Base-by-base conservation (phyloP, 2,888 invertebrate species). In the Cetonia aurata region DNA sequence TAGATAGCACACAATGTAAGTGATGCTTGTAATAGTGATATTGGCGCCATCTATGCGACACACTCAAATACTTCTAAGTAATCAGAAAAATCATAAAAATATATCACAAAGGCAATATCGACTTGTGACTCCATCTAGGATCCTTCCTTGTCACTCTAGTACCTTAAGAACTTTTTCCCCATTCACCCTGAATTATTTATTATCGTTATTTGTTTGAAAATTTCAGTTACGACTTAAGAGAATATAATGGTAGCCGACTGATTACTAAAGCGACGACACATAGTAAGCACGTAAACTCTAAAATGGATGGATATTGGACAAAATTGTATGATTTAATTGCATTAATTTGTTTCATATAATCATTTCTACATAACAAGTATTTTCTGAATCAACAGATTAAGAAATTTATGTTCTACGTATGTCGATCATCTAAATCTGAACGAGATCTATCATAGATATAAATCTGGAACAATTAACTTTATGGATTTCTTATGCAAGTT, bases 171-270 rank as follows among this genome's bases (percentile, higher is more conserved):
- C 25, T 25, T 25, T 25, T 1, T 25, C 1, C 25, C 25, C 4
- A 25, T 25, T 25, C n/a, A n/a, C n/a, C n/a, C n/a, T n/a, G n/a
- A n/a, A n/a, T n/a, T n/a, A n/a, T n/a, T n/a, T n/a, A n/a, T n/a
- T n/a, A n/a, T n/a, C n/a, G n/a, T n/a, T n/a, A n/a, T n/a, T n/a
- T n/a, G n/a, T n/a, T n/a, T 6, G 8, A 1, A 25, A 25, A 13
- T 25, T 70, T 13, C 62, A 77, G 77, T 65, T 77, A 73, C 70
- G 72, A 75, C 71, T 70, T 77, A 62, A 62, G 75, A 60, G 73
- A 73, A 50, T 55, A 71, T 25, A 70, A 74, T 15, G 73, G 72
- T 3, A 44, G 44, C 10, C 70, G 53, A 48, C 70, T 75, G 42
- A 46, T 76, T 44, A 74, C 69, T 41, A 59, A 69, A 41, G 50